These are phyloP conservation scores for Diogma glabrata DNA, from an alignment of 2,888 invertebrate species.

Conservation along the genomic window DNA sequence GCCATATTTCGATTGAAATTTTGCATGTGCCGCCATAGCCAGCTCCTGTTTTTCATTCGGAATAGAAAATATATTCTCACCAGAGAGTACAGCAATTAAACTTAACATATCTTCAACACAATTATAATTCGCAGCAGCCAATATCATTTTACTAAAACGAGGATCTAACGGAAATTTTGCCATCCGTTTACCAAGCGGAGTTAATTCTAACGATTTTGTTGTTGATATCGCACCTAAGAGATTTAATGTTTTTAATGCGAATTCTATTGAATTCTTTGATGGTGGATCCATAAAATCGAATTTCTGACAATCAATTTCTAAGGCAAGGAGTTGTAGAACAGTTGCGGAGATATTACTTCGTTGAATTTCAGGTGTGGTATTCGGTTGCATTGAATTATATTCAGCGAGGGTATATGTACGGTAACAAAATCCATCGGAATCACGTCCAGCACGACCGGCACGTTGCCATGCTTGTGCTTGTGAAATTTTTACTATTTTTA, in stretches of 20 bases:
- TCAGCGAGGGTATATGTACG: slow-evolving; percentile 71
- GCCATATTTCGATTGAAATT: slow-evolving; percentile 76
- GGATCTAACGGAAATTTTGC: slow-evolving; percentile 88
- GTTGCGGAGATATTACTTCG: slow-evolving; percentile 46
- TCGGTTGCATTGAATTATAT: slow-evolving; percentile 56
- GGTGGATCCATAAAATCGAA: slow-evolving; percentile 92
- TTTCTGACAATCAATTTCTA: slow-evolving; percentile 66
- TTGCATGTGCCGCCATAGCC: slow-evolving; percentile 56
- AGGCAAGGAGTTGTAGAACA: slow-evolving; percentile 70
- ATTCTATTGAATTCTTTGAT: slow-evolving; percentile 52
- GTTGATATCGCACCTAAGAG: slow-evolving; percentile 59
- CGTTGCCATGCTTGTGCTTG: slow-evolving; percentile 91
- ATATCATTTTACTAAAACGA: slow-evolving; percentile 66
- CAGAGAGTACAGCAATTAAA: slow-evolving; percentile 76
- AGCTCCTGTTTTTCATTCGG: slow-evolving; percentile 58
- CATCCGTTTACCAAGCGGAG: slow-evolving; percentile 72
- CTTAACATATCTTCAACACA: slow-evolving; percentile 73
- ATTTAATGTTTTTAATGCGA: slow-evolving; percentile 52
- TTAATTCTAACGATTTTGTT: slow-evolving; percentile 50
- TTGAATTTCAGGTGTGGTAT: slow-evolving; percentile 79
- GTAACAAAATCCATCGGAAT: slow-evolving; percentile 75
- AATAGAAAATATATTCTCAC: slow-evolving; percentile 73
- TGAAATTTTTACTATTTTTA: slow-evolving; percentile 71
- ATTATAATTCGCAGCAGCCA: slow-evolving; percentile 62
- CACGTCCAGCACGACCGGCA: slow-evolving; percentile 84